Conservation (phyloP, 2,888 invertebrate species). For the Yponomeuta malinellus region DNA sequence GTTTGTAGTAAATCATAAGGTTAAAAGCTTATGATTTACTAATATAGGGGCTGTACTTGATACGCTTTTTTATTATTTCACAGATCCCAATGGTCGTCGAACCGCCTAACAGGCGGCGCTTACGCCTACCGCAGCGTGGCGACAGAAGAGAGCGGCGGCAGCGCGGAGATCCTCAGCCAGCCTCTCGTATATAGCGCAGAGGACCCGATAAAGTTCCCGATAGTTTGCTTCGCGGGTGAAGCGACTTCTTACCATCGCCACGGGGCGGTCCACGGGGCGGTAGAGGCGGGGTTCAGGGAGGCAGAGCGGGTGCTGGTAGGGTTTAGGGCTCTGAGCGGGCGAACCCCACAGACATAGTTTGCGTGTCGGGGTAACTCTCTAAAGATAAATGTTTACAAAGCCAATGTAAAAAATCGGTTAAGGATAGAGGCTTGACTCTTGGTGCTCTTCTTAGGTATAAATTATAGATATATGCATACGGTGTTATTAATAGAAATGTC, state of each 20-base stretch:
- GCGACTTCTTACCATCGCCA: constrained; percentile 79
- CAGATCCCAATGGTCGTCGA: constrained; percentile 80
- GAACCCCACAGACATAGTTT: neutral
- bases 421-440: no score
- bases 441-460: no score
- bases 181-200: constrained; percentile 58
- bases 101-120: constrained; percentile 77
- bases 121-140: constrained; percentile 78
- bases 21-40: no score
- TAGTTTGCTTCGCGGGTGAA: constrained; percentile 81
- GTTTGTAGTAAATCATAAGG: no score
- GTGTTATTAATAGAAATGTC: no score
- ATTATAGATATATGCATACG: no score
- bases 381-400: neutral
- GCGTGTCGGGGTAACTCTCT: neutral
- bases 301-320: constrained; percentile 74
- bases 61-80: no score
- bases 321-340: constrained; percentile 25
- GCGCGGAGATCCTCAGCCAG: constrained; percentile 70
- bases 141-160: constrained; percentile 71
- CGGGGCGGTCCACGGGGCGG: constrained; percentile 82
- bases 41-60: no score
- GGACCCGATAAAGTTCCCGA: constrained; percentile 63
- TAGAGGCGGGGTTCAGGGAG: constrained; percentile 84
- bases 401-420: neutral